Evolutionary conservation across 2,797 vertebrate genomes (phyloP), one percentile per base, ranked within the genome.

Genomic region (Alcedo atthis): DNA sequence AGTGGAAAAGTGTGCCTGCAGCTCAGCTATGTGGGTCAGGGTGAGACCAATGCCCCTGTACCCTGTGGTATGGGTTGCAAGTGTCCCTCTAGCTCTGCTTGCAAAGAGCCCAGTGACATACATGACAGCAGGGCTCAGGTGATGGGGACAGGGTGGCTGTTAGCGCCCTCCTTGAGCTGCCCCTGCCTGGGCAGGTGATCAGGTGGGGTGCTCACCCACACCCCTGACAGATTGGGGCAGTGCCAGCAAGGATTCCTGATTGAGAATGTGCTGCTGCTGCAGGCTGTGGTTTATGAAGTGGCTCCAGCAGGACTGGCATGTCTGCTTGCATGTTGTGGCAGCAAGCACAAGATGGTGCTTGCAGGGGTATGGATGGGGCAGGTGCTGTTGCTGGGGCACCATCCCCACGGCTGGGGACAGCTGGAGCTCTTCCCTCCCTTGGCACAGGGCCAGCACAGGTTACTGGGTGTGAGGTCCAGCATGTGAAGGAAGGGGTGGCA

Each of bases 1-100:
- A 79, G 62, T 15, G 74, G 37, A 42, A 57, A 0, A 21, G 9
- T 1, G 0, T 2, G 7, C 15, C 15, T 28, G 5, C 16, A 12
- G 33, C 59, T 74, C 43, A 4, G 18, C 5, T 62, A 14, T 18
- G 22, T 14, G 42, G 58, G 37, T 25, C 43, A 18, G 37, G 32
- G 14, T 32, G 43, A 10, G 5, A 22, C 35, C 22, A 11, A 48
- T 37, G 6, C 9, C 33, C n/a, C 20, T 2, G 0, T 2, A 3
- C 8, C 1, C 28, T 5, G 12, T 11, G 26, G 4, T 17, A 8
- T 4, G 8, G 75, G 45, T n/a, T 4, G 1, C 15, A 24, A 61
- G 4, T 9, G n/a, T 82, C n/a, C 26, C 51, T 87, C 66, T 9
- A 30, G 8, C 17, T 73, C 33, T 28, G 40, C 85, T 62, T 25